A percentile compares a stretch with the other conserved stretches of the same genome.
phyloP scores from a whole-genome alignment of 1,140 invertebrate species.

The Paracyclopina nana region DNA sequence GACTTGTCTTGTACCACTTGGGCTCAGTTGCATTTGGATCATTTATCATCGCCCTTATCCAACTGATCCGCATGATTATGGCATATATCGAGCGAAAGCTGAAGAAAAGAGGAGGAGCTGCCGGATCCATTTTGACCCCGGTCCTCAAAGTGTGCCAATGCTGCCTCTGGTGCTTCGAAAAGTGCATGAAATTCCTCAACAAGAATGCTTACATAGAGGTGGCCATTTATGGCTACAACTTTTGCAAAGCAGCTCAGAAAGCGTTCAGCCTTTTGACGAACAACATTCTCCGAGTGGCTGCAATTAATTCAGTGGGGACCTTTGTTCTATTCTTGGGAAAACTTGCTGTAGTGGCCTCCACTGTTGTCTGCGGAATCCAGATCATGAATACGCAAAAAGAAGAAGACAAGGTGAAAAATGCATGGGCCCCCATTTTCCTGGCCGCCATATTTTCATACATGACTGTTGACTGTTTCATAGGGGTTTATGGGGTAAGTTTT shows the following conservation, averaged over 20 bases:
- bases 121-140: constrained; percentile 2
- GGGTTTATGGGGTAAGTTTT: constrained; percentile 63
- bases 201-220: constrained; percentile 60
- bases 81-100: constrained; percentile 26
- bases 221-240: constrained; percentile 46
- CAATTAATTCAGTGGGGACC: constrained; percentile 80
- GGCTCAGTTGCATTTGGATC: constrained; percentile 56
- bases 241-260: constrained; percentile 40
- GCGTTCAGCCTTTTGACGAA: constrained; percentile 60
- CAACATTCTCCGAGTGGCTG: constrained; percentile 67
- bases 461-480: constrained; percentile 75
- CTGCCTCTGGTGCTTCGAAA: constrained; percentile 49
- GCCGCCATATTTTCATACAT: constrained; percentile 77
- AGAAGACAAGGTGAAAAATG: constrained; percentile 39
- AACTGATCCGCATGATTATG: constrained; percentile 39
- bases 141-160: constrained; percentile 42
- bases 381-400: constrained; percentile 29
- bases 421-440: constrained; percentile 59
- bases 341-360: constrained; percentile 54
- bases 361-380: constrained; percentile 44
- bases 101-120: not conserved
- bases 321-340: constrained; percentile 85
- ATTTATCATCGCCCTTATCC: constrained; percentile 46
- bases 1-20: constrained; percentile 44
- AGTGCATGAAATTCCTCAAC: constrained; percentile 45